Base-by-base conservation (phyloP, 2,113 vertebrate genomes). In the Phalacrocorax aristotelis region DNA sequence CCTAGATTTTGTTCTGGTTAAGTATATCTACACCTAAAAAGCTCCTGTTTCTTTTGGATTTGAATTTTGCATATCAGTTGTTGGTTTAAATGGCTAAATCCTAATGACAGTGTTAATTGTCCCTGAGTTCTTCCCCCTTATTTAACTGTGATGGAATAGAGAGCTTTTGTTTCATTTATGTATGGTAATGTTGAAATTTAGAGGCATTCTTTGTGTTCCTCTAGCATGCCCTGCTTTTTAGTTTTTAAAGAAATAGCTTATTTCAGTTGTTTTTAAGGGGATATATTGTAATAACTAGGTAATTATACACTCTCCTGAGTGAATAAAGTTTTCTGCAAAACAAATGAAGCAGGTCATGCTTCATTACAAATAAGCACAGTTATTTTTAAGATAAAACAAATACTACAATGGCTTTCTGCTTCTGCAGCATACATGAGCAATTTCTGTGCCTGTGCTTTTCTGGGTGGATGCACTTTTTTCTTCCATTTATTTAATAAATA, bases 401-500 rank as follows among this genome's bases (percentile, higher is more conserved):
- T 16, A 40, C 20, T 55, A 16, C 2, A 2, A 4, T 86, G 70
- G 19, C 66, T 94, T 92, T 94, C 66, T 94, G 75, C 38, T 82
- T 80, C 44, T 83, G 61, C 52, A 40, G 36, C n/a, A 26, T 64
- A 60, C 1, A 9, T 44, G 30, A 89, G 49, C 26, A 75, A 10
- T 25, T 68, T 44, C 8, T 74, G 82, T 90, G 90, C 88, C 82
- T 95, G 82, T 88, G 74, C 34, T 83, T 19, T 69, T 81, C 48
- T 48, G 36, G 44, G 75, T 71, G 65, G 57, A 48, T 89, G 34
- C 64, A 69, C 19, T 61, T 30, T 87, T 88, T 68, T 76, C 62
- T 42, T 69, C 11, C 22, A 17, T 87, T 76, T 95, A 72, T 93
- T 85, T 69, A 95, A 95, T 95, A 95, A 95, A 95, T 61, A 77